Evolutionary conservation across 2,888 invertebrate species (phyloP), one percentile per base, ranked within the genome.

Genomic region (Rhabditoides inermis): DNA sequence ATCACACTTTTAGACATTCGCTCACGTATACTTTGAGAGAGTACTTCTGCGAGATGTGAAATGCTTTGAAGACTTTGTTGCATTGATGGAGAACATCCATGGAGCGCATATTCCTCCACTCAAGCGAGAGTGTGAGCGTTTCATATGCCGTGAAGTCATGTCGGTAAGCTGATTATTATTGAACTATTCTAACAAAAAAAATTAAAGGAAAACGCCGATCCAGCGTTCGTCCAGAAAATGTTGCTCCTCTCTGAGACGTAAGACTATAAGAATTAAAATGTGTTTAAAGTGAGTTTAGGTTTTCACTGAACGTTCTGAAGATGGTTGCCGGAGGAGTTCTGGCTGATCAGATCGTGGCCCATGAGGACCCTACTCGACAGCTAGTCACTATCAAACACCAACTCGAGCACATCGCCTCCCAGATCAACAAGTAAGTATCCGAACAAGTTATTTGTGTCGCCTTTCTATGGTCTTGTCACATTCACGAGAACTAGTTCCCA

Each of bases 11-110:
- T 54, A 70, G 70, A 60, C 66, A 7, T 69, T 72, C 49, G 70
- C 72, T 12, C 69, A 70, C 56, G 58, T 66, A 46, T 73, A 73
- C 55, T 74, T 73, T 59, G 61, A 63, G 23, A 47, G 58, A n/a
- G 63, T 74, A 4, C 53, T 73, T 10, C 55, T 64, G 15, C 52
- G 60, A 18, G 68, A 70, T 36, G 63, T 71, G 20, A 56, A 64
- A 27, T 70, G 61, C 42, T 64, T 73, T 49, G 73, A 74, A 42
- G 73, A 73, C 37, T 69, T 70, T 40, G 50, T 71, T 15, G 57
- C 59, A 12, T 49, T 70, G n/a, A 51, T 74, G 26, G 73, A 71
- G 44, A 71, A 67, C 18, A 55, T 67, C 20, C 61, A 55, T n/a
- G 57, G 55, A 30, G 67, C 67, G 18, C 69, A 71, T 45, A 59